Conservation (phyloP, 2,113 vertebrate species). For the Condylura cristata region DNA sequence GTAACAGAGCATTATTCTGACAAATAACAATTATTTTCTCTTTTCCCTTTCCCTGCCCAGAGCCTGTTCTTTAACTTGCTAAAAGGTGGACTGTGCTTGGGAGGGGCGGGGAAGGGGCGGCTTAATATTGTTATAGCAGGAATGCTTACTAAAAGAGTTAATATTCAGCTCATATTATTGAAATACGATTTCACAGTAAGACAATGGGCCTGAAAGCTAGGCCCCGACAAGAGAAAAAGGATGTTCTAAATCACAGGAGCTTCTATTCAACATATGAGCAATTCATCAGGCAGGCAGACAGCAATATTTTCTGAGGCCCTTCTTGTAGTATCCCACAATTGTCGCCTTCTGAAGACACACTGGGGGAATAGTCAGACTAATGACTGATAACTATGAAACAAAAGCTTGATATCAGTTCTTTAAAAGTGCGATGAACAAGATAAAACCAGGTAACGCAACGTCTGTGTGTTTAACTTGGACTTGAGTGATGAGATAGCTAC, state of each 20-base stretch:
- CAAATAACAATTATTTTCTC: not conserved
- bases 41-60: not conserved
- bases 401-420: not conserved
- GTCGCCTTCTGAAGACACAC: not conserved
- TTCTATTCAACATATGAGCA: not conserved
- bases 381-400: not conserved
- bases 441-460: not conserved
- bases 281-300: not conserved
- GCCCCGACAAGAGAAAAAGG: constrained; percentile 3
- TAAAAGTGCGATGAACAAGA: not conserved
- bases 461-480: not conserved
- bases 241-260: constrained; percentile 18
- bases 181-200: constrained; percentile 56
- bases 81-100: not conserved
- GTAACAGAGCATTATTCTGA: not conserved
- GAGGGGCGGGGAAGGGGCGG: too few relatives aligned
- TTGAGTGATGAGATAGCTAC: not conserved
- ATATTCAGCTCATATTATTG: constrained; percentile 14
- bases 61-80: not conserved
- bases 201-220: not conserved
- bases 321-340: not conserved
- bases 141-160: not conserved
- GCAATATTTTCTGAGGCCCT: not conserved
- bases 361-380: not conserved
- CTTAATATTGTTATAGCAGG: not conserved